Conservation (phyloP, 1,140 invertebrate species). For the Lanistes nyassanus region DNA sequence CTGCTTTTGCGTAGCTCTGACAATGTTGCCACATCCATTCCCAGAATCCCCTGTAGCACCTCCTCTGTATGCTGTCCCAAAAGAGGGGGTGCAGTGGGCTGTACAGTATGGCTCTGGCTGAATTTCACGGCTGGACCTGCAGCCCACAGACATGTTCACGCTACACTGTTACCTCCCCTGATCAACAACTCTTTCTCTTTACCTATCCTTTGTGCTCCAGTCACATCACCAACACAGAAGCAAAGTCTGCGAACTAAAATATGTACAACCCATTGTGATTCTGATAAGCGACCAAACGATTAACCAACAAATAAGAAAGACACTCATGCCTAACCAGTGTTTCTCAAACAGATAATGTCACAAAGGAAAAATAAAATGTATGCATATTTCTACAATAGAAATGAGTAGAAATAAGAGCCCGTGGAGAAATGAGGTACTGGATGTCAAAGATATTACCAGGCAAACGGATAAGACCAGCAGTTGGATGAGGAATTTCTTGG, state of each 20-base stretch:
- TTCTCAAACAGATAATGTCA: no score
- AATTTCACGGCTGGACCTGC: constrained; percentile 85
- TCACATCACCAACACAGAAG: not conserved
- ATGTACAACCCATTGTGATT: not conserved
- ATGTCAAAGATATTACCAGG: constrained; percentile 68
- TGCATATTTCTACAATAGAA: not conserved
- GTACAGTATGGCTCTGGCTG: constrained; percentile 77
- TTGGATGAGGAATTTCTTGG: constrained; percentile 79
- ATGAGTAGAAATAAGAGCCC: no score
- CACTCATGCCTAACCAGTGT: no score
- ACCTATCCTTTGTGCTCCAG: not conserved
- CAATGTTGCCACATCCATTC: constrained; percentile 8
- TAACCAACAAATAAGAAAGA: not conserved
- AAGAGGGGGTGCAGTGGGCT: constrained; percentile 80
- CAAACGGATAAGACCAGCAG: constrained; percentile 79
- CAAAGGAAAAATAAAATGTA: not conserved
- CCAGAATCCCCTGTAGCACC: constrained; percentile 75
- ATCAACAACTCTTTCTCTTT: not conserved
- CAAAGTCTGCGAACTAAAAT: not conserved
- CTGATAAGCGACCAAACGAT: not conserved
- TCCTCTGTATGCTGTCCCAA: constrained; percentile 89
- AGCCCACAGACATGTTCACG: no score
- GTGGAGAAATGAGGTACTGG: no score
- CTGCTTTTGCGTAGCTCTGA: not conserved
- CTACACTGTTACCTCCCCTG: no score